phyloP scores from a whole-genome alignment of 2,888 invertebrate genomes.

The Ophion costatus region DNA sequence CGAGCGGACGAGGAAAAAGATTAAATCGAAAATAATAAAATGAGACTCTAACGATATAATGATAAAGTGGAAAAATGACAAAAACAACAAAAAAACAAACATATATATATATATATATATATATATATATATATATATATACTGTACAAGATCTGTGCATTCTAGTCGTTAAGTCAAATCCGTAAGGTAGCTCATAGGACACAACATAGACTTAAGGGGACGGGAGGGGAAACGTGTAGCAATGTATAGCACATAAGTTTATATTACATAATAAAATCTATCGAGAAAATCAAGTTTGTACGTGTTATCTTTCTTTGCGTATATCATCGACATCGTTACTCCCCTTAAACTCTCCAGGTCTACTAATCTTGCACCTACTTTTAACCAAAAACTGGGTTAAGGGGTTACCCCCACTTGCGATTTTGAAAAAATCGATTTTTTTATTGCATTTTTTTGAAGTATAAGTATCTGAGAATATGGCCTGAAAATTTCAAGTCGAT shows the following conservation, averaged over 20 bases:
- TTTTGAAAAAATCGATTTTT: too few species aligned
- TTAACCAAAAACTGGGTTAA: not conserved
- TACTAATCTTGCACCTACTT: too few species aligned
- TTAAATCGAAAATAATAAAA: conserved; percentile 19
- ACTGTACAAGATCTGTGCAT: conserved; percentile 82
- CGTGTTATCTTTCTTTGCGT: conserved; percentile 7
- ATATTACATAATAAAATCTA: conserved; percentile 83
- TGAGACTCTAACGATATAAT: not conserved
- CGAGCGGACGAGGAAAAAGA: conserved; percentile 5
- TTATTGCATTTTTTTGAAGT: too few species aligned
- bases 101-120: conserved; percentile 66
- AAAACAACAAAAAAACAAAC: conserved; percentile 49
- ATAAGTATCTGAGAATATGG: too few species aligned
- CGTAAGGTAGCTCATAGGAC: conserved; percentile 77
- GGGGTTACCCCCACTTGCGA: too few species aligned
- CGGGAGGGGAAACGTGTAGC: conserved; percentile 75
- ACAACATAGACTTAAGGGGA: conserved; percentile 71
- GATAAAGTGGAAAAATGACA: conserved; percentile 2
- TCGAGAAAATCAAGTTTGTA: conserved; percentile 73
- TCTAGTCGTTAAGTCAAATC: conserved; percentile 78
- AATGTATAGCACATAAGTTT: conserved; percentile 82
- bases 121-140: conserved; percentile 72
- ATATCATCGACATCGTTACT: not conserved
- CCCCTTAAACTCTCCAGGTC: too few species aligned
- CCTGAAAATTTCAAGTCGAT: too few species aligned